Percentiles rank a stretch among this genome's conserved stretches.
These are phyloP conservation scores for Thumatha senex DNA, from an alignment of 2,888 invertebrate genomes.

Conservation along the genomic window DNA sequence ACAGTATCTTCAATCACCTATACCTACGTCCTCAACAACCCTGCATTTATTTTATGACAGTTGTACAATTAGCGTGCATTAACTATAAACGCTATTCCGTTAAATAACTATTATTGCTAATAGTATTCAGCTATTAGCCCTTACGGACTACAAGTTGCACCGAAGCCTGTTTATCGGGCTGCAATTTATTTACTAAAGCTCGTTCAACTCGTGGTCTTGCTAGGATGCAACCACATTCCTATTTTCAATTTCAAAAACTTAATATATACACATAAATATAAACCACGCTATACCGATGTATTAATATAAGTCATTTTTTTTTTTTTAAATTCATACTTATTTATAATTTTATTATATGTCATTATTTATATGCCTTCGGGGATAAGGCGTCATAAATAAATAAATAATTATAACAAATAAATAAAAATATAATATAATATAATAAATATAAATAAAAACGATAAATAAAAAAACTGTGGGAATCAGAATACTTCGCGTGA, in stretches of 20 bases:
- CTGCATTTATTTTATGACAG: constrained; percentile 11
- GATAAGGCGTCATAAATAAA: too few relatives aligned
- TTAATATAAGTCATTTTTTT: too few relatives aligned
- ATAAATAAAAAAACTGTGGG: too few relatives aligned
- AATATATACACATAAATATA: constrained; percentile 44
- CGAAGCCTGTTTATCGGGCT: constrained; percentile 65
- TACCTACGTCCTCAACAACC: not conserved
- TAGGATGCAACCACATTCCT: constrained; percentile 70
- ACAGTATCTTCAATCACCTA: not conserved
- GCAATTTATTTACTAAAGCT: constrained; percentile 76
- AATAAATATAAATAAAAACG: too few relatives aligned
- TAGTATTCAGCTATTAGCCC: constrained; percentile 67
- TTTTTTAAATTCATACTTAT: not conserved
- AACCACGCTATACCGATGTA: constrained; percentile 7
- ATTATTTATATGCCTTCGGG: too few relatives aligned
- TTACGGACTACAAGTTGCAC: constrained; percentile 48
- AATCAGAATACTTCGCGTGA: constrained; percentile 42
- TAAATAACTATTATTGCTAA: constrained; percentile 63
- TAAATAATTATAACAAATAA: too few relatives aligned
- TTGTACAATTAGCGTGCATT: constrained; percentile 45
- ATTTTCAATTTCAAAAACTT: constrained; percentile 64
- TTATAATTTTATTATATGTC: not conserved
- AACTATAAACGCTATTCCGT: constrained; percentile 57
- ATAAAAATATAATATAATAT: too few relatives aligned
- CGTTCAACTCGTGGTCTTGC: constrained; percentile 67